Conservation (phyloP, 2,888 invertebrate species). For the Dolichomitus sp. region DNA sequence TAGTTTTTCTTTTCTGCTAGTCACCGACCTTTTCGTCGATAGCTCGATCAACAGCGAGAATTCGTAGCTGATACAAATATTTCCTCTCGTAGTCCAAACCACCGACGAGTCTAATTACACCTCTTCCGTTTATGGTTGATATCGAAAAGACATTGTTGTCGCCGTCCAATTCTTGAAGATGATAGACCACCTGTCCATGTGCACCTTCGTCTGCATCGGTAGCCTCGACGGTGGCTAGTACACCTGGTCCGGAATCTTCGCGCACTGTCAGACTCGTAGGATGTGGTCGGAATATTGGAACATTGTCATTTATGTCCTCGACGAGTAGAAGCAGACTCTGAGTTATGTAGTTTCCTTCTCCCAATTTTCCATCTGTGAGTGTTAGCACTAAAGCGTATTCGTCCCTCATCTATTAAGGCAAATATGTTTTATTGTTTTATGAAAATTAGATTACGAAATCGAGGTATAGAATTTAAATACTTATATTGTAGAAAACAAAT, state of each 20-base stretch:
- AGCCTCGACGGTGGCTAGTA: constrained; percentile 94
- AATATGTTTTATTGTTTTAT: background rate
- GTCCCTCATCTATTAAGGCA: constrained; percentile 90
- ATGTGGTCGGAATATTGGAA: constrained; percentile 95
- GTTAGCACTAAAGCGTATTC: constrained; percentile 96
- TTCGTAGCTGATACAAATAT: constrained; percentile 94
- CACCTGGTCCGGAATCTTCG: constrained; percentile 92
- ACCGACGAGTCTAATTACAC: constrained; percentile 92
- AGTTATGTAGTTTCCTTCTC: constrained; percentile 95
- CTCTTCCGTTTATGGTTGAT: constrained; percentile 94
- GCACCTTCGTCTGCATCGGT: constrained; percentile 96
- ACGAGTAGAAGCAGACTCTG: constrained; percentile 95
- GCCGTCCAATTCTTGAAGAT: constrained; percentile 93
- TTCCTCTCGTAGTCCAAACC: constrained; percentile 95
- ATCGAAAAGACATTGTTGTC: constrained; percentile 93
- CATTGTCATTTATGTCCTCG: constrained; percentile 97
- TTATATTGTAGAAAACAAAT: too few relatives aligned
- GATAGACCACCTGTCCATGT: constrained; percentile 96
- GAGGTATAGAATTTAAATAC: background rate
- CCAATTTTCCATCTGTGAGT: constrained; percentile 94
- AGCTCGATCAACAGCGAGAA: constrained; percentile 94
- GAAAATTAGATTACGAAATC: background rate
- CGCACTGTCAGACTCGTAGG: constrained; percentile 93
- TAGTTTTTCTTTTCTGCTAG: constrained; percentile 89
- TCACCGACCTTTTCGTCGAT: constrained; percentile 87